These are phyloP conservation scores for Ictalurus furcatus DNA, from an alignment of 2,113 vertebrate genomes.

Conservation along the genomic window DNA sequence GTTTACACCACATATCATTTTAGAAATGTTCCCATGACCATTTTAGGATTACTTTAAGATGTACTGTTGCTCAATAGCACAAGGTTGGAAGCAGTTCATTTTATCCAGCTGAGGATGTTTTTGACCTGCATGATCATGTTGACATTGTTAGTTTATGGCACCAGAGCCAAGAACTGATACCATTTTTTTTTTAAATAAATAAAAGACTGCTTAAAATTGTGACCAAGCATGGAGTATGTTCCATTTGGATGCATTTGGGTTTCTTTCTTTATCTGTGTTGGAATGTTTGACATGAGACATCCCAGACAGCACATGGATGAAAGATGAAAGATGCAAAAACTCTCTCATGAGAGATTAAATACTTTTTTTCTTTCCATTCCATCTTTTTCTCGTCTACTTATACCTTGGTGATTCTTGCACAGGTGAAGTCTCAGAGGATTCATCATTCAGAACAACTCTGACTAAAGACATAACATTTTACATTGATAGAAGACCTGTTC, in stretches of 20 bases:
- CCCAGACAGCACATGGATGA: constrained; percentile 6
- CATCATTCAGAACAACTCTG: not conserved
- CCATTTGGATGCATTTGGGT: constrained; percentile 56
- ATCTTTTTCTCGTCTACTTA: constrained; percentile 3
- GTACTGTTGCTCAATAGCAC: constrained; percentile 51
- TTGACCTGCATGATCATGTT: constrained; percentile 47
- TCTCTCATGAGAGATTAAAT: not conserved
- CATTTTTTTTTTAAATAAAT: constrained; percentile 49
- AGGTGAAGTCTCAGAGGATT: constrained; percentile 9
- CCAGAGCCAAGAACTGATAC: constrained; percentile 68
- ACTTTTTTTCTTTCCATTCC: not conserved
- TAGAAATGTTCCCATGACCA: constrained; percentile 13
- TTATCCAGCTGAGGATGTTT: constrained; percentile 47
- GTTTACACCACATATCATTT: constrained; percentile 14
- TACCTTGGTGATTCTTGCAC: not conserved
- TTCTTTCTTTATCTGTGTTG: constrained; percentile 50
- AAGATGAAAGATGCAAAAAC: constrained; percentile 3
- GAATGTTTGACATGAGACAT: constrained; percentile 58
- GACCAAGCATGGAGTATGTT: constrained; percentile 51
- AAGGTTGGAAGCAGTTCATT: constrained; percentile 36
- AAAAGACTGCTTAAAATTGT: constrained; percentile 66
- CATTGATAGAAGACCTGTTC: not conserved
- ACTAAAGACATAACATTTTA: not conserved
- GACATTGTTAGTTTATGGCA: constrained; percentile 68
- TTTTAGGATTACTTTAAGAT: constrained; percentile 45